Evolutionary conservation across 2,113 vertebrate genomes (phyloP).

Genomic region (Dasyprocta punctata): DNA sequence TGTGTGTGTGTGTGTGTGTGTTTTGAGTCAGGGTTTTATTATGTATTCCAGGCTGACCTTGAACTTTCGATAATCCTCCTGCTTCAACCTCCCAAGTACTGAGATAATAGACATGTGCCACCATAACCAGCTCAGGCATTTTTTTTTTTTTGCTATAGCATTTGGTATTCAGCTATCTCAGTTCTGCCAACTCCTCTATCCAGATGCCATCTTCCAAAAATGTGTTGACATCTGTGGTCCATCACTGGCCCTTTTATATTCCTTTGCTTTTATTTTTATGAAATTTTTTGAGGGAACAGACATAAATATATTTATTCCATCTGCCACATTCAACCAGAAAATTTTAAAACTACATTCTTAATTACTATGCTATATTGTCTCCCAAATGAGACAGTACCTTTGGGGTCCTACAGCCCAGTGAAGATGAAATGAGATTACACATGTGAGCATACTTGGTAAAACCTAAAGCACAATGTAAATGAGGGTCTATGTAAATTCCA

Average conservation of each 20-base stretch:
- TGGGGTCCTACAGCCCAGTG: neutral
- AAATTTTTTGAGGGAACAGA: conserved; percentile 43
- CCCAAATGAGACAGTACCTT: conserved; percentile 52
- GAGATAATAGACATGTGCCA: neutral
- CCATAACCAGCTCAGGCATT: neutral
- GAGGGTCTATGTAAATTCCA: conserved; percentile 4
- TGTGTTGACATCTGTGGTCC: conserved; percentile 40
- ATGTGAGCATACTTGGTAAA: conserved; percentile 27
- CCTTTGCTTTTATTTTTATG: conserved; percentile 57
- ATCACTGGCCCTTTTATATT: conserved; percentile 44
- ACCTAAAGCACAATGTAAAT: neutral
- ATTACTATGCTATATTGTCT: conserved; percentile 50
- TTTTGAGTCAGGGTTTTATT: neutral
- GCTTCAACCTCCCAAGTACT: neutral
- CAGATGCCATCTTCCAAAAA: conserved; percentile 51
- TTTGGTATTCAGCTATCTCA: conserved; percentile 3
- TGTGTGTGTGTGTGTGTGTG: neutral
- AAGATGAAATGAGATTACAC: conserved; percentile 52
- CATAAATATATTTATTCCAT: conserved; percentile 56
- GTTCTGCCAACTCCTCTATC: neutral
- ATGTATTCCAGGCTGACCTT: neutral
- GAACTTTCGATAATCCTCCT: neutral
- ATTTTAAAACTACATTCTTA: conserved; percentile 6
- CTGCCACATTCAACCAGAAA: conserved; percentile 61
- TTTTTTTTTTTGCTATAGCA: neutral